These are phyloP conservation scores for Ctenopoma kingsleyae DNA, from an alignment of 2,797 vertebrate species.

Conservation along the genomic window DNA sequence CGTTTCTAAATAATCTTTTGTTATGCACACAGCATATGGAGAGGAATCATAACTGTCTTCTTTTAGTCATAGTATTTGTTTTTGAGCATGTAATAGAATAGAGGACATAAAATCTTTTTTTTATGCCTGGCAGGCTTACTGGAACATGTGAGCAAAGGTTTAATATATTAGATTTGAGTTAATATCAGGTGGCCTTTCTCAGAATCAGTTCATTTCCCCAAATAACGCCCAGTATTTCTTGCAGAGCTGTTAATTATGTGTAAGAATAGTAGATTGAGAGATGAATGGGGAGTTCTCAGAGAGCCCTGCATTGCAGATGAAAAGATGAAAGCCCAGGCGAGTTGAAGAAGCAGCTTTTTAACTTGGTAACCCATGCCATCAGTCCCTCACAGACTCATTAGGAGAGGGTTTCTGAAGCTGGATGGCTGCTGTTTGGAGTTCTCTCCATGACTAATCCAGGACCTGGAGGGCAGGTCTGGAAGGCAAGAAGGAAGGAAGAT, in stretches of 20 bases:
- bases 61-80: not conserved
- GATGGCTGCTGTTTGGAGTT: constrained; percentile 38
- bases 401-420: constrained; percentile 43
- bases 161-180: constrained; percentile 14
- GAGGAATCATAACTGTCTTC: constrained; percentile 3
- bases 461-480: constrained; percentile 55
- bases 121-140: not conserved
- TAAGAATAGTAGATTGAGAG: constrained; percentile 50
- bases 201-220: constrained; percentile 22
- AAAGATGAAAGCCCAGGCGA: constrained; percentile 58
- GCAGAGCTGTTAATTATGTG: constrained; percentile 53
- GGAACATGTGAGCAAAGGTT: not conserved
- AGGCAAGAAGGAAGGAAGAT: constrained; percentile 14
- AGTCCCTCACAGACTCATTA: constrained; percentile 67
- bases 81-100: not conserved
- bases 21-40: not conserved
- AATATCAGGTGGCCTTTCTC: constrained; percentile 39
- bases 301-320: constrained; percentile 33
- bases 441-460: constrained; percentile 47
- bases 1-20: not conserved
- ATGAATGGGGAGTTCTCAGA: constrained; percentile 44
- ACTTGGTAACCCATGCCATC: constrained; percentile 56
- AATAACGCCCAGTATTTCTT: constrained; percentile 19
- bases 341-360: constrained; percentile 62
- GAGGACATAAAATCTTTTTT: not conserved